Percentiles rank a stretch among this genome's conserved stretches.
phyloP scores from a whole-genome alignment of 2,113 vertebrate species.

The Entomyzon cyanotis region DNA sequence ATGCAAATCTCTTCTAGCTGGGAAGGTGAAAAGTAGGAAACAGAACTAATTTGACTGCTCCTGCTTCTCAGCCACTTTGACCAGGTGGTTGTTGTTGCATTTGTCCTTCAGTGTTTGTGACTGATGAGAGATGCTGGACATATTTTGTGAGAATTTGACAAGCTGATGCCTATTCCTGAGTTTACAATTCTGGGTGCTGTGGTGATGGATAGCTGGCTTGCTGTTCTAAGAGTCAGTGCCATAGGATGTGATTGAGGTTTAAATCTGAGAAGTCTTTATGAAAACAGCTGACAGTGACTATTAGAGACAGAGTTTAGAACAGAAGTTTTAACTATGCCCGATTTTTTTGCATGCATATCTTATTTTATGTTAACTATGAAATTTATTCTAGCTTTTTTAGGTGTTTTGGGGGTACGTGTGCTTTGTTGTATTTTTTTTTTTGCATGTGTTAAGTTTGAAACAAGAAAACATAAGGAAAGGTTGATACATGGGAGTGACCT shows the following conservation, averaged over 20 bases:
- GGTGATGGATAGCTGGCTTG: conserved; percentile 33
- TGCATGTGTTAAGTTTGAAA: background rate
- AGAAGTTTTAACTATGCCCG: background rate
- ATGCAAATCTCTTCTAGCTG: background rate
- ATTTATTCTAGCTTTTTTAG: background rate
- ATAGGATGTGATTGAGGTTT: background rate
- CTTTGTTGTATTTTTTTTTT: background rate
- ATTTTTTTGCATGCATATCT: background rate
- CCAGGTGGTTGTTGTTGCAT: background rate
- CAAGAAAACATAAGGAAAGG: background rate
- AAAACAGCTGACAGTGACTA: background rate
- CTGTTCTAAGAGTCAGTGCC: background rate
- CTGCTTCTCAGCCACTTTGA: background rate
- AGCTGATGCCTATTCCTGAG: background rate
- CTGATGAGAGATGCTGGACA: background rate
- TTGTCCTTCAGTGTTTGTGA: conserved; percentile 33
- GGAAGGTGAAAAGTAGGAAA: background rate
- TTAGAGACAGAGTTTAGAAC: background rate
- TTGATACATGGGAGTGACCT: background rate
- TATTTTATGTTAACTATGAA: background rate
- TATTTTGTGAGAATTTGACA: conserved; percentile 51
- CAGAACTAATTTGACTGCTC: background rate
- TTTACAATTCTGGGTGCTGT: background rate
- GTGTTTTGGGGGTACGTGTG: background rate
- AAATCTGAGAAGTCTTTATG: background rate